Conservation (phyloP, 2,113 vertebrate species). For the Zosterops hypoxanthus region DNA sequence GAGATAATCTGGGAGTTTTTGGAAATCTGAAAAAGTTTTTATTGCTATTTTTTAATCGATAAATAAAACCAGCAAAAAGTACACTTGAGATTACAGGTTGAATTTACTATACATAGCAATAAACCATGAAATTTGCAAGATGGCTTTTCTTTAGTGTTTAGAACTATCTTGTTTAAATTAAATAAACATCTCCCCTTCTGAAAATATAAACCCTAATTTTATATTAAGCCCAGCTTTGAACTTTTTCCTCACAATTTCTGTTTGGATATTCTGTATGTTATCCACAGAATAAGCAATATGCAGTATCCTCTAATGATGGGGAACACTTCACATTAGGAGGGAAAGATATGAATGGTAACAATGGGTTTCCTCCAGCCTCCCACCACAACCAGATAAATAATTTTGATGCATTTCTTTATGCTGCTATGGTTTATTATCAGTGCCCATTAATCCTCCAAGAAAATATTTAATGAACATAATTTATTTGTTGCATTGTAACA, state of each 20-base stretch:
- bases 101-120: not conserved
- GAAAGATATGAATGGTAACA: constrained; percentile 17
- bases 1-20: not conserved
- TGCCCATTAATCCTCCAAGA: constrained; percentile 63
- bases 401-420: constrained; percentile 29
- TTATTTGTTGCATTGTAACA: constrained; percentile 57
- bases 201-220: not conserved
- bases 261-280: not conserved
- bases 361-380: not conserved
- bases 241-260: not conserved
- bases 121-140: not conserved
- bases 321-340: not conserved
- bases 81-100: not conserved
- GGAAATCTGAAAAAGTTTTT: not conserved
- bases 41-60: not conserved
- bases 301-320: not conserved
- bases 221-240: not conserved
- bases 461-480: constrained; percentile 71
- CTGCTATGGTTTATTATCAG: constrained; percentile 45
- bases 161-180: not conserved
- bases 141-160: not conserved
- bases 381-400: not conserved
- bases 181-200: not conserved
- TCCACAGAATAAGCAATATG: not conserved
- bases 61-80: not conserved